phyloP scores from a whole-genome alignment of 1,140 invertebrate genomes.

The Aricia agestis region DNA sequence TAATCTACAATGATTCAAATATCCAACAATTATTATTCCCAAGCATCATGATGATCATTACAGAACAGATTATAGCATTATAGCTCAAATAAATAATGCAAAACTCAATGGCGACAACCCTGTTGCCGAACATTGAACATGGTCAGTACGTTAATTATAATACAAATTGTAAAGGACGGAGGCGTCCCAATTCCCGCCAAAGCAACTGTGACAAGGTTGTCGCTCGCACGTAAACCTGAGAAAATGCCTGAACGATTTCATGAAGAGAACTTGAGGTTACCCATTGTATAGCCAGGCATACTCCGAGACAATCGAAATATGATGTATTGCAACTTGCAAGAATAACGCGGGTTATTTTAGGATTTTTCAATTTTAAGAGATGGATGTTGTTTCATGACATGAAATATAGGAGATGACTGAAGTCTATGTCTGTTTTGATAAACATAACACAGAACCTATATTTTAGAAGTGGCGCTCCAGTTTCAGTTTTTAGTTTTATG shows the following conservation, averaged over 20 bases:
- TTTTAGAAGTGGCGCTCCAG: too few species aligned
- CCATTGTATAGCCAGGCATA: neutral
- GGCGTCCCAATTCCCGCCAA: slow-evolving; percentile 57
- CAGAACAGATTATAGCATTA: neutral
- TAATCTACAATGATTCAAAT: too few species aligned
- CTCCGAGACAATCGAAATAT: neutral
- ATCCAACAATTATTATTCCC: too few species aligned
- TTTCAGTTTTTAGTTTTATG: too few species aligned
- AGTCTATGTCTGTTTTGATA: too few species aligned
- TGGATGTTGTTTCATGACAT: too few species aligned
- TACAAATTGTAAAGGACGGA: slow-evolving; percentile 40
- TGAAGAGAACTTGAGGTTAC: neutral
- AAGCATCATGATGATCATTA: too few species aligned
- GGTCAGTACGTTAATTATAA: slow-evolving; percentile 48
- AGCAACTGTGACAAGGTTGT: slow-evolving; percentile 67
- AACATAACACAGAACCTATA: too few species aligned
- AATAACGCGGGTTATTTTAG: neutral
- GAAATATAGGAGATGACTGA: too few species aligned
- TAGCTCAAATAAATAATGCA: neutral
- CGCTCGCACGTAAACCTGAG: neutral
- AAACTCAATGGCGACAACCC: slow-evolving; percentile 28
- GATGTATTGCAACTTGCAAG: neutral
- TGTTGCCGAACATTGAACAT: slow-evolving; percentile 31
- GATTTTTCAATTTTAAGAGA: neutral
- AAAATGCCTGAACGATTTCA: slow-evolving; percentile 1